A percentile compares a stretch with the other conserved stretches of the same genome.
phyloP scores from a whole-genome alignment of 37 sponge, comb jelly and placozoan genomes.

The Hormiphora californensis region DNA sequence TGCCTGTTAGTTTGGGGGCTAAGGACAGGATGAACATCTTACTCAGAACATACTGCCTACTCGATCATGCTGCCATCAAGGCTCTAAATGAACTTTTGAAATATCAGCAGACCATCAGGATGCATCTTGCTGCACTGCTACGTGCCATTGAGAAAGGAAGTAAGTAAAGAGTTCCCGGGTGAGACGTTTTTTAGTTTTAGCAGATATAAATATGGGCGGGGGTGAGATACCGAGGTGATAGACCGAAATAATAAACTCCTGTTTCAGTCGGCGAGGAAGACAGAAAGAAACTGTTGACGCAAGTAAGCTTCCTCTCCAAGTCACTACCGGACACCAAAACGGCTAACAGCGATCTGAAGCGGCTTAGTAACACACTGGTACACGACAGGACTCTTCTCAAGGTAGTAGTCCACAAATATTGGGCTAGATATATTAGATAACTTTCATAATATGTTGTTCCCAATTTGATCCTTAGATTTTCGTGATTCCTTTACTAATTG shows the following conservation, averaged over 20 bases:
- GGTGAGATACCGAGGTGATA: no score
- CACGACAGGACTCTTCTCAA: constrained; percentile 50
- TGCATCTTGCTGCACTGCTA: constrained; percentile 49
- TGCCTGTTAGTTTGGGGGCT: constrained; percentile 61
- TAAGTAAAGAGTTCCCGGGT: no score
- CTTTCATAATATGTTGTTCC: not conserved
- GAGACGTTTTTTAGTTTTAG: no score
- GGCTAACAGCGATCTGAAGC: constrained; percentile 44
- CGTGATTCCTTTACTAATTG: no score
- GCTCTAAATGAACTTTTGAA: constrained; percentile 28
- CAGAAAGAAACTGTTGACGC: constrained; percentile 42
- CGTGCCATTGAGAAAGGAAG: constrained; percentile 49
- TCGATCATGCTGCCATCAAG: constrained; percentile 66
- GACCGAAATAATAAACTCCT: not conserved
- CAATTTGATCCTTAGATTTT: not conserved
- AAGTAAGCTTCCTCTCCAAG: constrained; percentile 39
- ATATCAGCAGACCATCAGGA: constrained; percentile 50
- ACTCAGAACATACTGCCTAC: constrained; percentile 57
- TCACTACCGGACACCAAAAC: constrained; percentile 45
- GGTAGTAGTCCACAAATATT: not conserved
- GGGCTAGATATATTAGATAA: not conserved
- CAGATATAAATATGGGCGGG: no score
- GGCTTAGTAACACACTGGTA: constrained; percentile 39
- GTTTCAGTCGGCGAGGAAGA: constrained; percentile 51
- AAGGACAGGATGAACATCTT: constrained; percentile 68